phyloP scores from a whole-genome alignment of 2,888 invertebrate species.

The Rotaria macrura region DNA sequence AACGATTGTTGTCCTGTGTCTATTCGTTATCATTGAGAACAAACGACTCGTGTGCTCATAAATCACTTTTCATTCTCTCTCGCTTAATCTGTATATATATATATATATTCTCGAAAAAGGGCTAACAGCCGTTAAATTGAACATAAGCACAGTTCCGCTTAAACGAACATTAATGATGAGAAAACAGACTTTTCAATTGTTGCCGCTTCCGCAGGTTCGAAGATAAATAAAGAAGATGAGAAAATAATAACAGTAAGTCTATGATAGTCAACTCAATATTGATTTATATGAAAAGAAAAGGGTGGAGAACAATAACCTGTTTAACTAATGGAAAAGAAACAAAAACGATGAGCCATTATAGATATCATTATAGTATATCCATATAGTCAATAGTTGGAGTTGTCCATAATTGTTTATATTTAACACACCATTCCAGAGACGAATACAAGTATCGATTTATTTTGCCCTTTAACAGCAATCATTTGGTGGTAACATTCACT shows the following conservation, averaged over 20 bases:
- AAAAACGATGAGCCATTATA: too few relatives aligned
- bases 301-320: background rate
- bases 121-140: constrained; percentile 14
- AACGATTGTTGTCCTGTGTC: background rate
- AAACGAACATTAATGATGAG: constrained; percentile 8
- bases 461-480: background rate
- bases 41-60: constrained; percentile 4
- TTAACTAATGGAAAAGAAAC: background rate
- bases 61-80: background rate
- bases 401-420: background rate
- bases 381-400: background rate
- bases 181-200: constrained; percentile 2
- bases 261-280: background rate
- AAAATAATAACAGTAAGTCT: background rate
- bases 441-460: background rate
- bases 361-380: too few relatives aligned
- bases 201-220: background rate
- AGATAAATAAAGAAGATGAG: too few relatives aligned
- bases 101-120: background rate
- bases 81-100: background rate
- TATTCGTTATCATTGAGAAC: background rate
- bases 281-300: background rate
- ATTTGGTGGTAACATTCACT: background rate
- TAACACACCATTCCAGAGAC: background rate
- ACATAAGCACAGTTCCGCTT: background rate